A percentile compares a stretch with the other conserved stretches of the same genome.
Evolutionary conservation across 2,888 invertebrate genomes (phyloP).

Genomic region (Serrognathus titanus): DNA sequence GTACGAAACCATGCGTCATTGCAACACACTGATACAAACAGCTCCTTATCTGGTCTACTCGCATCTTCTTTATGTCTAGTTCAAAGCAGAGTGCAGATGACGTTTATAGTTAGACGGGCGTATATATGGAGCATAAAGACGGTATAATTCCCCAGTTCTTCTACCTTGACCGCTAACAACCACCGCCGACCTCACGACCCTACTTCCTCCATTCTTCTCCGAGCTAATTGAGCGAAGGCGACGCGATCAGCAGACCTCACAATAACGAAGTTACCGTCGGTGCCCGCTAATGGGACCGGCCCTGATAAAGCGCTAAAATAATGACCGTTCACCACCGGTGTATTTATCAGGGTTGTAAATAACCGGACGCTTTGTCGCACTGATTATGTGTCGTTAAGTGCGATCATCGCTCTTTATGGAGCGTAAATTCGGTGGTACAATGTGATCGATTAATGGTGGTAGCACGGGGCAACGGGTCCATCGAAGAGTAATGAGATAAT

Average conservation of each 20-base stretch:
- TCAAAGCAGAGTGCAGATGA: slow-evolving; percentile 22
- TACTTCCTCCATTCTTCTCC: slow-evolving; percentile 50
- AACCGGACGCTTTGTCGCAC: slow-evolving; percentile 38
- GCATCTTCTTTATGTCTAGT: slow-evolving; percentile 13
- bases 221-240: slow-evolving; percentile 59
- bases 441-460: slow-evolving; percentile 28
- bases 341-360: slow-evolving; percentile 37
- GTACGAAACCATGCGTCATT: slow-evolving; percentile 43
- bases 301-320: slow-evolving; percentile 36
- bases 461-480: not conserved
- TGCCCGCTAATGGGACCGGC: slow-evolving; percentile 27
- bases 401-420: slow-evolving; percentile 43
- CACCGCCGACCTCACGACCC: slow-evolving; percentile 10
- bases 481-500: slow-evolving; percentile 21
- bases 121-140: slow-evolving; percentile 28
- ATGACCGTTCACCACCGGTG: slow-evolving; percentile 37
- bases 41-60: slow-evolving; percentile 24
- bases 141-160: slow-evolving; percentile 27
- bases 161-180: slow-evolving; percentile 26
- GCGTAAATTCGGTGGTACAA: slow-evolving; percentile 35
- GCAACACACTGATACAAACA: slow-evolving; percentile 45
- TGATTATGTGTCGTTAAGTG: slow-evolving; percentile 42
- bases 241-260: slow-evolving; percentile 36
- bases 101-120: slow-evolving; percentile 29
- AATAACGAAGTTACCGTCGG: slow-evolving; percentile 11